These are phyloP conservation scores for Gastrophysa polygoni DNA, from an alignment of 2,888 invertebrate genomes.

Conservation along the genomic window DNA sequence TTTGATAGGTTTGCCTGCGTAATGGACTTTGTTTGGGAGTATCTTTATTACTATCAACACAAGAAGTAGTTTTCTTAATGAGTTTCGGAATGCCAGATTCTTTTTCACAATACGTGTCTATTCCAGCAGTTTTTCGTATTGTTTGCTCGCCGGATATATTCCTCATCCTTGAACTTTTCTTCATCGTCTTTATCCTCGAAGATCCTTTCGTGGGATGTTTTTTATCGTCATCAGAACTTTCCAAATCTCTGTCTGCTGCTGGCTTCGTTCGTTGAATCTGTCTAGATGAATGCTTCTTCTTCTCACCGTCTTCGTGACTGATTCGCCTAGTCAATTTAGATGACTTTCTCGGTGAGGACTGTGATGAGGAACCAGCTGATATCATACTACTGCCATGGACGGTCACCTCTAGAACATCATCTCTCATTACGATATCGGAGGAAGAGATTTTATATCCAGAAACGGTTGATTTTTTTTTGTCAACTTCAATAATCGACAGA, in stretches of 20 bases:
- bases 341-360: constrained; percentile 5
- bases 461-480: constrained; percentile 5
- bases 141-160: too few relatives aligned
- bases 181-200: constrained; percentile 23
- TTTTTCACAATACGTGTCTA: not conserved
- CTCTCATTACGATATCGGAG: constrained; percentile 57
- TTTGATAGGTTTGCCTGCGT: constrained; percentile 32
- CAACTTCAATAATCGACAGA: constrained; percentile 47
- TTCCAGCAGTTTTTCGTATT: not conserved
- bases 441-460: constrained; percentile 37
- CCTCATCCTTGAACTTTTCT: constrained; percentile 19
- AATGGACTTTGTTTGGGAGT: constrained; percentile 19
- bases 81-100: constrained; percentile 15
- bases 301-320: constrained; percentile 18
- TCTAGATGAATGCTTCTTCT: constrained; percentile 21
- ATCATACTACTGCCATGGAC: constrained; percentile 30
- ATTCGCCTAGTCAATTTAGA: constrained; percentile 23
- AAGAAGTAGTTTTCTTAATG: constrained; percentile 15
- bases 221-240: constrained; percentile 52
- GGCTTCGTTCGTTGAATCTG: constrained; percentile 21
- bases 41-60: constrained; percentile 17
- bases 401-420: constrained; percentile 57
- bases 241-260: constrained; percentile 40
- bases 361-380: not conserved
- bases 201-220: constrained; percentile 37